Conservation (phyloP, 2,797 vertebrate genomes). For the Gymnothorax reevesii region DNA sequence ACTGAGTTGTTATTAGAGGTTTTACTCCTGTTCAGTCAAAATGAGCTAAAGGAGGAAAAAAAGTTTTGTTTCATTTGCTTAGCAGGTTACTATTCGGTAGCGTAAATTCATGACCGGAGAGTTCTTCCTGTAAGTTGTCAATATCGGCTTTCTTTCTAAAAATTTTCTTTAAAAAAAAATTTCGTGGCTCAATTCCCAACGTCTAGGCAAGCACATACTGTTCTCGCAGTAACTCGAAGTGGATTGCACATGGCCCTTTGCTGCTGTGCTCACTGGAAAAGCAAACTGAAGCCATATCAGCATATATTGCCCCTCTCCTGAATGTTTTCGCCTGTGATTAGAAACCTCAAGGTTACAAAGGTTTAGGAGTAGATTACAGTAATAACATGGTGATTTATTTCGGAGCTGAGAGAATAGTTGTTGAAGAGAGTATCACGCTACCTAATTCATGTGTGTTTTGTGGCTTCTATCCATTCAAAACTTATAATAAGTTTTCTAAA, state of each 20-base stretch:
- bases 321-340: not conserved
- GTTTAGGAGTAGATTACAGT: not conserved
- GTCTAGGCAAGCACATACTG: not conserved
- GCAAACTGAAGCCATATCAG: not conserved
- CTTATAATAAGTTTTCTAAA: too few relatives aligned
- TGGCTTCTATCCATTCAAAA: not conserved
- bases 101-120: not conserved
- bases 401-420: not conserved
- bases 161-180: not conserved
- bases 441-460: not conserved
- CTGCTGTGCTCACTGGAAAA: conserved; percentile 1
- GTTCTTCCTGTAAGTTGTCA: not conserved
- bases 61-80: not conserved
- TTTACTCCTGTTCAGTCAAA: too few relatives aligned
- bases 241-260: not conserved
- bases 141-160: not conserved
- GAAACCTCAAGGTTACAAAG: not conserved
- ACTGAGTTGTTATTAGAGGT: too few relatives aligned
- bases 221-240: not conserved
- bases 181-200: not conserved
- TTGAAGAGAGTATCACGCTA: not conserved
- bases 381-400: not conserved
- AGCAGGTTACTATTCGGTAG: not conserved
- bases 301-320: not conserved
- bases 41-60: not conserved